Conservation (phyloP, 2,888 invertebrate species). For the Xestia sexstrigata region DNA sequence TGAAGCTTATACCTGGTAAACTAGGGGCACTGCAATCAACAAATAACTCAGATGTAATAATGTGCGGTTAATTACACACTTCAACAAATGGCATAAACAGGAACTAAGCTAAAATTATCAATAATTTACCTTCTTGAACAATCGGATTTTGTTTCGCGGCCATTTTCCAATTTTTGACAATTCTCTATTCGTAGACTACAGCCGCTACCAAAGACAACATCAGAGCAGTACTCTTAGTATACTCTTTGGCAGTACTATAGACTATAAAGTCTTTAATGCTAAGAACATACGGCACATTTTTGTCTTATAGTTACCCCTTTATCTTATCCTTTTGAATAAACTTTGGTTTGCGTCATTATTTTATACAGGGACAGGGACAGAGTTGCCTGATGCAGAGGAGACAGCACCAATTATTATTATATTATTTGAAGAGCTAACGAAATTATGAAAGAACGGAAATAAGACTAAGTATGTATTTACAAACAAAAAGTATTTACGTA, state of each 20-base stretch:
- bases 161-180: conserved; percentile 89
- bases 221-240: too few species aligned
- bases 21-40: neutral
- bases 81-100: neutral
- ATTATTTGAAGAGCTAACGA: too few species aligned
- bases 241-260: neutral
- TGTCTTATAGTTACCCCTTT: too few species aligned
- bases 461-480: too few species aligned
- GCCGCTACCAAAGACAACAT: too few species aligned
- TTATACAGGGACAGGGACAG: too few species aligned
- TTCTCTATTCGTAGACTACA: conserved; percentile 38
- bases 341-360: too few species aligned
- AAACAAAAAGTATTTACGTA: too few species aligned
- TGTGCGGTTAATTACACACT: conserved; percentile 7
- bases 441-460: too few species aligned
- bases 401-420: too few species aligned
- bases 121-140: conserved; percentile 91
- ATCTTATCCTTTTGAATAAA: too few species aligned
- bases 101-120: conserved; percentile 6
- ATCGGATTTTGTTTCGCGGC: conserved; percentile 92
- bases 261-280: conserved; percentile 4
- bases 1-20: neutral
- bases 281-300: neutral
- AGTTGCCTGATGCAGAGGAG: too few species aligned
- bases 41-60: neutral